Evolutionary conservation across 2,888 invertebrate species (phyloP), one percentile per base, ranked within the genome.

Genomic region (Melanostoma scalare): DNA sequence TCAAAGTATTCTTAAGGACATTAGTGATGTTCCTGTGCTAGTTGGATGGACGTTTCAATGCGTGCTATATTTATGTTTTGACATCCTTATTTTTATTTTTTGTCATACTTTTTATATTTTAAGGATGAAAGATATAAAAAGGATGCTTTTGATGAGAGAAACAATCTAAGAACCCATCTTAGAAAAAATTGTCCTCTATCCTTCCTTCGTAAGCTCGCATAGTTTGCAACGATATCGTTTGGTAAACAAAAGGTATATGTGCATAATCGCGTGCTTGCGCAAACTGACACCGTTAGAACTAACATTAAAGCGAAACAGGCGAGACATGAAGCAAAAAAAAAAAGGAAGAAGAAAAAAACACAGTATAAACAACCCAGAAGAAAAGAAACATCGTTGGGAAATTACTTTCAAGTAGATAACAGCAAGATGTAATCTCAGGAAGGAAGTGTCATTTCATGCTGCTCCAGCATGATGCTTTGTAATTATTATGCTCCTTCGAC

Each of bases 371-470:
- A 74, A 58, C 52, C 61, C 20, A 44, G 67, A 71, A 46, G 71
- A 68, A 76, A 71, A 68, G 68, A 76, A 72, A 61, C 68, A 63
- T 79, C 52, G 56, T 63, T 77, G 76, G 85, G 84, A 84, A 85
- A 85, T 85, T 80, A 85, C 84, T 75, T 74, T 84, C 75, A 85
- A 85, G 81, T 74, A 81, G 79, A 84, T 80, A 85, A 84, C 85
- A 84, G 79, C 85, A 80, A 79, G 84, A 85, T 84, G 78, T 84
- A 76, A 84, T 85, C 84, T 84, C 73, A 71, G 85, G 77, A 84
- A 84, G 85, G 84, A 85, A 84, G 85, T 84, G 85, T 84, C 84
- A 85, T 84, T 85, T 80, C 85, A 79, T 80, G 85, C 82, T 85
- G 85, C 69, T 75, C 65, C 73, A 79, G 79, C 79, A 84, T 65